Conservation (phyloP, 2,888 invertebrate genomes). For the Danaus chrysippus region DNA sequence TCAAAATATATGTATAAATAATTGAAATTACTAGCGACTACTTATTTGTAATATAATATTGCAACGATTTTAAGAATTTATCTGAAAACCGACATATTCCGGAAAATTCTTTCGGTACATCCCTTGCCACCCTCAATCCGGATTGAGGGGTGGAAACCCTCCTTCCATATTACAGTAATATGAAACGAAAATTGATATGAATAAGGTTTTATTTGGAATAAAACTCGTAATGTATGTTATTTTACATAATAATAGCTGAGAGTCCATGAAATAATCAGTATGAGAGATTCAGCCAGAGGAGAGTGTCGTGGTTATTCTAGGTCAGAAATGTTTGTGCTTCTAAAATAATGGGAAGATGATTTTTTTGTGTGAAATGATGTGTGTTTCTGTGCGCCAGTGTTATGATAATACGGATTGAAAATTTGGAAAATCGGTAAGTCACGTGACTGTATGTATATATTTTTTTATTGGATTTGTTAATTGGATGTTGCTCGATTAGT, state of each 20-base stretch:
- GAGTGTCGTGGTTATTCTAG: slow-evolving; percentile 20
- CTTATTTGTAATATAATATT: too few relatives aligned
- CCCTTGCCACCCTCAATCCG: slow-evolving; percentile 18
- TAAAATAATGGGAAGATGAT: slow-evolving; percentile 16
- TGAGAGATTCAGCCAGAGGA: slow-evolving; percentile 38
- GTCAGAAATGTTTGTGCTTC: slow-evolving; percentile 12
- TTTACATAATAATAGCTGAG: slow-evolving; percentile 55
- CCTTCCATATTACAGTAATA: slow-evolving; percentile 41
- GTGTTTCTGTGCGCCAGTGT: slow-evolving; percentile 7
- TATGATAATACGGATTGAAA: background rate
- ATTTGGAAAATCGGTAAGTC: background rate
- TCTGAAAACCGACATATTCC: background rate
- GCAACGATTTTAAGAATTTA: background rate
- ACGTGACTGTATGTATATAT: too few relatives aligned
- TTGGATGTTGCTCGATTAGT: too few relatives aligned
- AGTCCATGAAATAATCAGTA: slow-evolving; percentile 72
- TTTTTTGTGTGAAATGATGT: slow-evolving; percentile 24
- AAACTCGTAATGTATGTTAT: slow-evolving; percentile 46
- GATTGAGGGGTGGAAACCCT: slow-evolving; percentile 39
- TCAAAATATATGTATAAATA: too few relatives aligned
- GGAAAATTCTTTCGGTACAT: slow-evolving; percentile 21
- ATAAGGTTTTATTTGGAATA: slow-evolving; percentile 35
- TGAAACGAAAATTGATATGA: slow-evolving; percentile 11
- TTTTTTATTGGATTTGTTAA: too few relatives aligned
- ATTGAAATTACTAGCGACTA: too few relatives aligned